Evolutionary conservation across 2,888 invertebrate species (phyloP).

Genomic region (Melanchra persicariae): DNA sequence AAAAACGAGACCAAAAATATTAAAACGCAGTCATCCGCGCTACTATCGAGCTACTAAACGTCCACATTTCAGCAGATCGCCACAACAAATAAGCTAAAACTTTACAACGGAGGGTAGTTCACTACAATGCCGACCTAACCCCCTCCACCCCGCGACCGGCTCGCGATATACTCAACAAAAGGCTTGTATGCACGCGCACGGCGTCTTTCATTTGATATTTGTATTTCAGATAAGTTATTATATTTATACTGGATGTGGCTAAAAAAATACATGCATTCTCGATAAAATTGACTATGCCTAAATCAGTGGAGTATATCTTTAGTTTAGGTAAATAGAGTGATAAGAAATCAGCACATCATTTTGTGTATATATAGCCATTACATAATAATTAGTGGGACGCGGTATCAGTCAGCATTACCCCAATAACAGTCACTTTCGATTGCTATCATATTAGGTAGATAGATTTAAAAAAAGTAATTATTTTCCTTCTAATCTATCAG

Average conservation of each 20-base stretch:
- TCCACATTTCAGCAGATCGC: conserved; percentile 52
- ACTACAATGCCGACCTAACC: conserved; percentile 42
- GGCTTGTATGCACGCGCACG: conserved; percentile 58
- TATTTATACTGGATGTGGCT: conserved; percentile 59
- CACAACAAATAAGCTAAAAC: conserved; percentile 56
- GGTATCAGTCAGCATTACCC: conserved; percentile 4
- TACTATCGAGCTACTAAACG: conserved; percentile 55
- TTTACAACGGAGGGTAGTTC: conserved; percentile 55
- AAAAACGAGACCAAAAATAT: conserved; percentile 31
- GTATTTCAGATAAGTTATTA: conserved; percentile 48
- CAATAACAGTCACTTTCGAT: conserved; percentile 21
- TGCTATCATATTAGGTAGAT: background rate
- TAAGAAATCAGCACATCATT: background rate
- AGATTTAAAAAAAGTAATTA: conserved; percentile 36
- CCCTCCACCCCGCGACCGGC: conserved; percentile 12
- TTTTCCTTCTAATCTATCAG: conserved; percentile 17
- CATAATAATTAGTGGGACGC: background rate
- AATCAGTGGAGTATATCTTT: too few relatives aligned
- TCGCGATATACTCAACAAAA: conserved; percentile 64
- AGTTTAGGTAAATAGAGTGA: background rate
- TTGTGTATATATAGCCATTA: conserved; percentile 19
- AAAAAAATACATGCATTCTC: background rate
- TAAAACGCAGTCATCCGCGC: conserved; percentile 46
- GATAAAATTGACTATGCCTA: too few relatives aligned
- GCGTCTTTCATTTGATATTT: conserved; percentile 64